Conservation (phyloP, 2,888 invertebrate genomes). For the Pedicia rivosa region DNA sequence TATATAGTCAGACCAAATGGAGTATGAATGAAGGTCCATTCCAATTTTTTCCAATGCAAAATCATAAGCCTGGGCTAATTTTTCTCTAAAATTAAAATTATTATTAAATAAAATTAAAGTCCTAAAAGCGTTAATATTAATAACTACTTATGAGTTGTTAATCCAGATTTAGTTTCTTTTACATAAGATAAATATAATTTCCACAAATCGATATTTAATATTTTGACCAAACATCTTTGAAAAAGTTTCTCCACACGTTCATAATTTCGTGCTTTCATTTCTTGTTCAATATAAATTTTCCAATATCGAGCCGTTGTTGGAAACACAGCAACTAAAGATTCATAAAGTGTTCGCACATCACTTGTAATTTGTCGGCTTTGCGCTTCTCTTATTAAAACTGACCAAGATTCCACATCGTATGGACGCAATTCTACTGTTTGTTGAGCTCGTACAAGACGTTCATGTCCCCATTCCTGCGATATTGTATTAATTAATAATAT, state of each 20-base stretch:
- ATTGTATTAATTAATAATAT: neutral
- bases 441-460: conserved; percentile 66
- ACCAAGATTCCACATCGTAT: conserved; percentile 97
- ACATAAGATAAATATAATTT: conserved; percentile 95
- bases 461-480: conserved; percentile 72
- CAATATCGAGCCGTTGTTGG: conserved; percentile 95
- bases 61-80: conserved; percentile 99
- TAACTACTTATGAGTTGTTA: conserved; percentile 81
- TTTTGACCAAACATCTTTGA: conserved; percentile 94
- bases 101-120: neutral
- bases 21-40: conserved; percentile 92
- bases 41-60: conserved; percentile 98
- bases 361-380: conserved; percentile 74
- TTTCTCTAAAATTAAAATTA: conserved; percentile 50
- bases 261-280: conserved; percentile 93
- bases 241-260: conserved; percentile 99
- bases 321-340: conserved; percentile 84
- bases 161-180: conserved; percentile 88
- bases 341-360: conserved; percentile 83
- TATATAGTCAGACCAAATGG: conserved; percentile 97
- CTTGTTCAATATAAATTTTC: conserved; percentile 98
- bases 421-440: conserved; percentile 73
- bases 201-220: conserved; percentile 98
- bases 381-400: conserved; percentile 83
- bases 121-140: neutral